Conservation (phyloP, 2,113 vertebrate species). For the Hipposideros armiger region DNA sequence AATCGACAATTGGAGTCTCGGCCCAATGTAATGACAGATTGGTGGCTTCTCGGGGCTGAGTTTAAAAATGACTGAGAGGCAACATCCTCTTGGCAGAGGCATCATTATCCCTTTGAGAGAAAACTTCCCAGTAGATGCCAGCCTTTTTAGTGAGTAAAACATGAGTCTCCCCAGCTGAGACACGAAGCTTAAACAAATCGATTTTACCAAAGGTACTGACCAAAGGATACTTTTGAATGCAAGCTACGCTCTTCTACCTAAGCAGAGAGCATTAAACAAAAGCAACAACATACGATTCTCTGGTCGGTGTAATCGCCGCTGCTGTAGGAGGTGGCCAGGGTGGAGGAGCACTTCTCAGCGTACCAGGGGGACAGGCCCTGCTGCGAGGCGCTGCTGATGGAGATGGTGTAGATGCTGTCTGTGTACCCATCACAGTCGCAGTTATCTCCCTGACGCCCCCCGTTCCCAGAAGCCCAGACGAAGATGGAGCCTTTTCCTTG, state of each 20-base stretch:
- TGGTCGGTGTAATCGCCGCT: constrained; percentile 99
- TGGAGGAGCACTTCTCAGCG: constrained; percentile 99
- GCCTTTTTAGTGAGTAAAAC: constrained; percentile 28
- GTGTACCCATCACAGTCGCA: constrained; percentile 99
- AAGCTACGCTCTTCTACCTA: not conserved
- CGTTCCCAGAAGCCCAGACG: constrained; percentile 99
- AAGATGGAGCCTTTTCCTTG: constrained; percentile 98
- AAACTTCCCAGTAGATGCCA: not conserved
- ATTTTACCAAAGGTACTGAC: not conserved
- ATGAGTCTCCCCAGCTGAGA: not conserved
- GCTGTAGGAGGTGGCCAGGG: constrained; percentile 98
- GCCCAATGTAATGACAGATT: constrained; percentile 57
- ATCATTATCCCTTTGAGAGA: constrained; percentile 49
- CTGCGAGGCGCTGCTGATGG: constrained; percentile 98
- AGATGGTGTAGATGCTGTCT: constrained; percentile 98
- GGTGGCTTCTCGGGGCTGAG: constrained; percentile 52
- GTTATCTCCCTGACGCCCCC: constrained; percentile 97
- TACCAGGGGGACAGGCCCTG: constrained; percentile 99
- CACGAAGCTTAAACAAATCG: constrained; percentile 36
- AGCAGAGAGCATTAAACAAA: constrained; percentile 64
- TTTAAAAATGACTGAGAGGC: constrained; percentile 55
- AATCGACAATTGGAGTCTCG: constrained; percentile 3
- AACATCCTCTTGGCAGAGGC: constrained; percentile 24
- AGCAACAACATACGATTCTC: constrained; percentile 95
- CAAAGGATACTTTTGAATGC: not conserved